Base-by-base conservation (phyloP, 2,888 invertebrate genomes). In the Tetropium fuscum region DNA sequence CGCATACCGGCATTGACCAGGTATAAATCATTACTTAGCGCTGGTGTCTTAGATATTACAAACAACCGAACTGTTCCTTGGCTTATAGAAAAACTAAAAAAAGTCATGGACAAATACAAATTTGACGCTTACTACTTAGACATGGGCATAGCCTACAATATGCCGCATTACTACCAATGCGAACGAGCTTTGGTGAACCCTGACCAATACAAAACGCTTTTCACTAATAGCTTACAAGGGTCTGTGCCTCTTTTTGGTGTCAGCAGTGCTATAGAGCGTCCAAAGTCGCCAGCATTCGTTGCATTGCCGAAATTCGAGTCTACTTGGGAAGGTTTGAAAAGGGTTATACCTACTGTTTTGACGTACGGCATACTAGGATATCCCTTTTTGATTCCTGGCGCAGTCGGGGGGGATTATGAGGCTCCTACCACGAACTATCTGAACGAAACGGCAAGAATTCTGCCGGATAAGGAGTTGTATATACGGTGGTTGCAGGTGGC, bases 341-440 rank as follows among this genome's bases (percentile, higher is more conserved):
- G 89, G 5, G 89, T 97, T 0, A 91, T 98, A 70, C 95, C 97
- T 0, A 93, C 95, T 0, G 90, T 95, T 56, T 81, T 96, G 15
- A 92, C 91, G 0, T 92, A 97, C 68, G 96, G 97, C 0, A 87
- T 97, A 15, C 89, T 94, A 45, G 98, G 98, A 0, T 97, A 93
- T 81, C 96, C 96, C 0, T 97, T 97, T 73, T 87, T 97, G 36
- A 89, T 97, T 84, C 95, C 97, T 0, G 97, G 97, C 0, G 92
- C 96, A 2, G 94, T 98, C 0, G 98, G 98, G 0, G 98, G 96
- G 0, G 95, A 95, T 72, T 91, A 90, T 34, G 86, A 88, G 44
- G 84, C 89, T 63, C 87, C 88, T 1, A 65, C 70, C 8, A 85
- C 73, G 73, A 86, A 56, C 79, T 86, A 82, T 74, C 7, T 64